These are phyloP conservation scores for Leucophenga maculata DNA, from an alignment of 2,888 invertebrate species.

Conservation along the genomic window DNA sequence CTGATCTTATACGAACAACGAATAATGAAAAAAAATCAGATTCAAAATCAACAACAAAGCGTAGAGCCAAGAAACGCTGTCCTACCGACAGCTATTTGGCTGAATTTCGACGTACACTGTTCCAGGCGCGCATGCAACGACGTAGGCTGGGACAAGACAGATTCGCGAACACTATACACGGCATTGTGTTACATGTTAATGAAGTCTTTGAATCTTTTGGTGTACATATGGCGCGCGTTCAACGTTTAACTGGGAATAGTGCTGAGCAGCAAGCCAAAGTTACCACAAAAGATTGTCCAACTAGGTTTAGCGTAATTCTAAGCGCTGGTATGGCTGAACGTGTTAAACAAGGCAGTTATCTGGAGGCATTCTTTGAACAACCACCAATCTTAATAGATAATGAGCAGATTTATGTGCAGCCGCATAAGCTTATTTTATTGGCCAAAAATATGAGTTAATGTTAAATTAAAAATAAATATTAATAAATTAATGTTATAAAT, in stretches of 20 bases:
- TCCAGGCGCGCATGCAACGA: conserved; percentile 39
- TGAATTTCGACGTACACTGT: conserved; percentile 33
- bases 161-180: neutral
- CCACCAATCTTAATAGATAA: conserved; percentile 32
- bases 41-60: conserved; percentile 7
- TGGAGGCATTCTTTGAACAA: conserved; percentile 39
- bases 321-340: neutral
- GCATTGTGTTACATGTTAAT: conserved; percentile 31
- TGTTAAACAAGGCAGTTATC: conserved; percentile 13
- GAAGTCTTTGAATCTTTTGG: conserved; percentile 37
- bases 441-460: conserved; percentile 9
- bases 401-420: conserved; percentile 40
- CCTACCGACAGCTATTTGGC: conserved; percentile 38
- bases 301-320: conserved; percentile 36
- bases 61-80: conserved; percentile 20
- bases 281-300: no score
- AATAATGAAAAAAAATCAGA: conserved; percentile 31
- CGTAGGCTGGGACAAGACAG: conserved; percentile 39
- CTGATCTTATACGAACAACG: conserved; percentile 10
- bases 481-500: conserved; percentile 25
- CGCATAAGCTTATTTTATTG: conserved; percentile 46
- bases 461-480: conserved; percentile 12
- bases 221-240: conserved; percentile 36
- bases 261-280: neutral
- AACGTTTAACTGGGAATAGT: neutral